Conservation (phyloP, 2,888 invertebrate species). For the Leptopilina syphax region DNA sequence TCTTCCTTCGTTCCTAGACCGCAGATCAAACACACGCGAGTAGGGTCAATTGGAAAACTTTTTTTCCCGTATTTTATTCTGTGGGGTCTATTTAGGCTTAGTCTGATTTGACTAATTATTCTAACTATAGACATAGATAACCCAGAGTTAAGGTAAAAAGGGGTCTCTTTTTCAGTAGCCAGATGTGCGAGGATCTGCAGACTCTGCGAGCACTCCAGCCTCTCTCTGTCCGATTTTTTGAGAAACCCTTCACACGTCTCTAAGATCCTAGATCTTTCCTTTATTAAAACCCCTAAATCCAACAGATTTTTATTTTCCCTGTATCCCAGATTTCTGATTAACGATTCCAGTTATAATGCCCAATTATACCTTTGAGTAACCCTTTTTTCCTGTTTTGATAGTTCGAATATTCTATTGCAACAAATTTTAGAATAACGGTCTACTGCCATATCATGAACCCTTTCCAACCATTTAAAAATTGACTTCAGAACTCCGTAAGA, state of each 20-base stretch:
- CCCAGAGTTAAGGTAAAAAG: neutral
- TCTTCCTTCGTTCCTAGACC: too few relatives aligned
- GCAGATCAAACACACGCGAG: too few relatives aligned
- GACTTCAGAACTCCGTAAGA: neutral
- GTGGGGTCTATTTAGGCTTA: neutral
- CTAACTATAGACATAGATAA: neutral
- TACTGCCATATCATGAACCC: neutral
- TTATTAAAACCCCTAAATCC: neutral
- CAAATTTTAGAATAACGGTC: slow-evolving; percentile 62
- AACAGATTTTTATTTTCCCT: too few relatives aligned
- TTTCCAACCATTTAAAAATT: neutral
- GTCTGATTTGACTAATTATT: neutral
- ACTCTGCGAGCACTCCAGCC: neutral
- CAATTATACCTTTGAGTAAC: neutral
- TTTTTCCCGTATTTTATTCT: too few relatives aligned
- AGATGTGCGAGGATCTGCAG: neutral
- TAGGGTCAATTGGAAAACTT: too few relatives aligned
- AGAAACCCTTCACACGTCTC: neutral
- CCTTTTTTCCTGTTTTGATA: neutral
- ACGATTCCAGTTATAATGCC: neutral
- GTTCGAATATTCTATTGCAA: neutral
- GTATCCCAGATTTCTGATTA: neutral
- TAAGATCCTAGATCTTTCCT: neutral
- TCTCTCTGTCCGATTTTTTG: neutral
- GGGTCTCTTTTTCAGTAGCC: neutral